Evolutionary conservation across 2,888 invertebrate species (phyloP), one percentile per base, ranked within the genome.

Genomic region (Drosophila stalkeri): DNA sequence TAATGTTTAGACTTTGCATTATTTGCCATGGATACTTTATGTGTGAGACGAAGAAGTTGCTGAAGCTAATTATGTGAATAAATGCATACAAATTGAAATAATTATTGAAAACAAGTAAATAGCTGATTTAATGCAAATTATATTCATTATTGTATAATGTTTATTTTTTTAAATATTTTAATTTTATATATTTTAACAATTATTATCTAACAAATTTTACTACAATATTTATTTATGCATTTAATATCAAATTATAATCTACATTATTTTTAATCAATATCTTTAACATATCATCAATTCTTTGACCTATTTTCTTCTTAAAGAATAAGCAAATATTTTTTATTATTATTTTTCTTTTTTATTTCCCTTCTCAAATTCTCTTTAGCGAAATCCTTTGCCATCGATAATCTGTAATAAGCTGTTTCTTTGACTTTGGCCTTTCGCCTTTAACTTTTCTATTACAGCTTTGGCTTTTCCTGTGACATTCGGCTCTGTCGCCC

Each of bases 401-500:
- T 20, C 8, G 35, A 51, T 51, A 33, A 52, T 52, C 37, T 52
- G 16, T 54, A 23, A 54, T 37, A 20, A 54, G 23, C 52, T 9
- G 52, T 18, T 52, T 18, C 16, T 16, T 8, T 35, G 35, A 37
- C 37, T 18, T 33, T 51, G 33, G 18, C 11, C n/a, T 27, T 41
- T 55, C 20, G 20, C 18, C 18, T 41, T 41, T 56, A n/a, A 41
- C 14, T 56, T 41, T 41, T 27, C 55, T 18, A 27, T 5, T 9
- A 8, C 41, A 41, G 27, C 55, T 56, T 31, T 27, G 41, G 41
- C 55, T 57, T 57, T 44, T 57, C 44, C 44, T 46, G 33, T 56
- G 55, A n/a, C 39, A 41, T 18, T 23, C 5, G 31, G 6, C 1
- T n/a, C 3, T 27, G 23, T 11, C 1, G 8, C 35, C 37, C 9